Percentiles rank a stretch among this genome's conserved stretches.
These are phyloP conservation scores for Agrotis segetum DNA, from an alignment of 2,888 invertebrate species.

Conservation along the genomic window DNA sequence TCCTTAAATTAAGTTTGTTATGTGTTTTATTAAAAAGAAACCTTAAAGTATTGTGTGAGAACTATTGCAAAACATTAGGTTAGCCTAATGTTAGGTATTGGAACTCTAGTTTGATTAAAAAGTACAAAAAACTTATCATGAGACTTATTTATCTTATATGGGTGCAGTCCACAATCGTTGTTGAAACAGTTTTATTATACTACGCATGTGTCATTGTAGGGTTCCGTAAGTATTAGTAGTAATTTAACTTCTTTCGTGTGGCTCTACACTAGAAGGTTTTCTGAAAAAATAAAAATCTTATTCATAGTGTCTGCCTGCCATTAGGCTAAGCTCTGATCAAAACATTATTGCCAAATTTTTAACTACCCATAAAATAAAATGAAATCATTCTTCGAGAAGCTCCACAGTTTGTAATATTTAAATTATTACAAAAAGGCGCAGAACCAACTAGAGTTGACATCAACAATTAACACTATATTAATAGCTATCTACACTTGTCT, in stretches of 20 bases:
- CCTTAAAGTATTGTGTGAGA: slow-evolving; percentile 29
- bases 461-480: slow-evolving; percentile 65
- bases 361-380: neutral
- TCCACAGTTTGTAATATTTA: slow-evolving; percentile 28
- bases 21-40: slow-evolving; percentile 40
- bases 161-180: slow-evolving; percentile 46
- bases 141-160: slow-evolving; percentile 34
- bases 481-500: slow-evolving; percentile 60
- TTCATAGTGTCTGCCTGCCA: neutral
- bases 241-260: neutral
- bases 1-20: slow-evolving; percentile 35
- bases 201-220: slow-evolving; percentile 30
- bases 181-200: slow-evolving; percentile 44
- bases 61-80: slow-evolving; percentile 34
- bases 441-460: slow-evolving; percentile 38
- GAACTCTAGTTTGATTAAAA: slow-evolving; percentile 1
- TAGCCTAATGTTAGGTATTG: slow-evolving; percentile 22
- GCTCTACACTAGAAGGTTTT: too few relatives aligned
- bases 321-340: neutral
- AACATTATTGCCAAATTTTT: neutral
- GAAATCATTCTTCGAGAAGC: neutral
- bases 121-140: slow-evolving; percentile 9
- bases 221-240: slow-evolving; percentile 30
- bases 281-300: neutral
- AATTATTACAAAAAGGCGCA: slow-evolving; percentile 43